Evolutionary conservation across 2,797 vertebrate genomes (phyloP), one percentile per base, ranked within the genome.

Genomic region (Galagoides demidoff): DNA sequence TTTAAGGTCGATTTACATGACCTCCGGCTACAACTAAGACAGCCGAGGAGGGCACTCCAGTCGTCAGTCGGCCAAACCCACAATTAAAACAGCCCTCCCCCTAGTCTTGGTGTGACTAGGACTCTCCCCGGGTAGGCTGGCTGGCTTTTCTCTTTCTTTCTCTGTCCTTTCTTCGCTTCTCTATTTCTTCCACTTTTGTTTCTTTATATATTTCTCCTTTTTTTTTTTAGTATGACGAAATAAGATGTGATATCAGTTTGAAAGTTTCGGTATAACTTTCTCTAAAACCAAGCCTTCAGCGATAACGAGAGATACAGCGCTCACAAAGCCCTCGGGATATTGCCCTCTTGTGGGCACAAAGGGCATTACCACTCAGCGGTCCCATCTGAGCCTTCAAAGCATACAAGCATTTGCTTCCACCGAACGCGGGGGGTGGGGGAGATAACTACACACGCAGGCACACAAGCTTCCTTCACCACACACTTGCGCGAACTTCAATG

Each of bases 1-100:
- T 99, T 98, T 98, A 98, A 99, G 99, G 99, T 99, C 99, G 99
- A 98, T 99, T 99, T 99, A 99, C 99, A 98, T 99, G 99, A 99
- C 99, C 99, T 98, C 99, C 97, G 98, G 98, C 98, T 98, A 99
- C 99, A 99, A 99, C 99, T 99, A 98, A 98, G 98, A 98, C 98
- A 98, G 98, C 98, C 98, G 98, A 96, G 97, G 98, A 98, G 98
- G 98, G 98, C 99, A 99, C 99, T 98, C 98, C 98, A 98, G 99
- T 97, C 98, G 98, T 98, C 97, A 74, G 97, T 97, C 98, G 97
- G 98, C 97, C 96, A 97, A 98, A 97, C 98, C 98, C 98, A 97
- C 98, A 98, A 97, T 97, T 98, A 98, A 96, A 98, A 98, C 97
- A 92, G 97, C 97, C 98, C 97, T 98, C 97, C 98, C 97, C 98